phyloP scores from a whole-genome alignment of 2,888 invertebrate species.

The Chrysotoxum bicinctum region DNA sequence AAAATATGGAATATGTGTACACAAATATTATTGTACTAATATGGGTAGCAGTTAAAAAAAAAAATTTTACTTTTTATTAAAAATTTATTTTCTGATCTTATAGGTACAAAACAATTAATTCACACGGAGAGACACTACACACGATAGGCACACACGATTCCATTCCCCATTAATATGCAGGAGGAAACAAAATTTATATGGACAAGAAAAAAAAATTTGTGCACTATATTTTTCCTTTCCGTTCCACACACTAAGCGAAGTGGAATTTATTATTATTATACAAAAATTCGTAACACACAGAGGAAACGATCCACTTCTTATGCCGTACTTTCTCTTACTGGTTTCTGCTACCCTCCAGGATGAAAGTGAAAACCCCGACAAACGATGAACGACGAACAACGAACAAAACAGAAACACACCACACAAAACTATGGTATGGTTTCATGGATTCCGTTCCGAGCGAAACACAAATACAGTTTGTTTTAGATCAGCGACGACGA shows the following conservation, averaged over 20 bases:
- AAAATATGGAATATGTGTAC: background rate
- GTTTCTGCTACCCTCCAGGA: slow-evolving; percentile 73
- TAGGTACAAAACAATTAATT: background rate
- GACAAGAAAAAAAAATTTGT: slow-evolving; percentile 24
- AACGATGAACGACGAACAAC: slow-evolving; percentile 1
- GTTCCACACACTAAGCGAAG: slow-evolving; percentile 57
- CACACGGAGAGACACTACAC: background rate
- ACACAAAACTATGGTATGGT: slow-evolving; percentile 25
- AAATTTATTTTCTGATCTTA: background rate
- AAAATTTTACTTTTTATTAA: background rate
- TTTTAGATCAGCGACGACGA: slow-evolving; percentile 12
- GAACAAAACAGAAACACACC: slow-evolving; percentile 36
- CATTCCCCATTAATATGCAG: slow-evolving; percentile 1
- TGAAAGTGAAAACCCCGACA: slow-evolving; percentile 73
- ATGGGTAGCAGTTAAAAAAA: background rate
- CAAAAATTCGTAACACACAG: slow-evolving; percentile 71
- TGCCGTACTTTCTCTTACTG: slow-evolving; percentile 82
- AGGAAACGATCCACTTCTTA: slow-evolving; percentile 78
- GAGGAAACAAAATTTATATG: slow-evolving; percentile 1
- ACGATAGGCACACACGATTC: slow-evolving; percentile 1
- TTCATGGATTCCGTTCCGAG: background rate
- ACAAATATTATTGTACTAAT: background rate
- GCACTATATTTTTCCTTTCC: slow-evolving; percentile 56
- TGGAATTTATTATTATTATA: slow-evolving; percentile 61
- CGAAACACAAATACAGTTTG: slow-evolving; percentile 30